These are phyloP conservation scores for Synanthedon vespiformis DNA, from an alignment of 2,888 invertebrate species.

Conservation along the genomic window DNA sequence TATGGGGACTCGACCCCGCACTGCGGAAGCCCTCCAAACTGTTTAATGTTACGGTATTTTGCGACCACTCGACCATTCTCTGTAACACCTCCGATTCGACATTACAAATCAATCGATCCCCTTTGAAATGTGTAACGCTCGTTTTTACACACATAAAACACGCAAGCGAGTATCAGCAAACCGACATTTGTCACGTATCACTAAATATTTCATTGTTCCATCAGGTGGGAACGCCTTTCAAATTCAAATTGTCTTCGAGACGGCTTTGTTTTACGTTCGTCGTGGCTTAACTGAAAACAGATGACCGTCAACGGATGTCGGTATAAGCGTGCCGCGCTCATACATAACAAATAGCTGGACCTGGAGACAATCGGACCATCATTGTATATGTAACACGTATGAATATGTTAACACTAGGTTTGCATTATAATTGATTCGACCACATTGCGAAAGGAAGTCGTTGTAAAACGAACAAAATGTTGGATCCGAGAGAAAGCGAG, in stretches of 20 bases:
- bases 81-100: slow-evolving; percentile 8
- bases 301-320: slow-evolving; percentile 53
- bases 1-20: slow-evolving; percentile 59
- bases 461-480: background rate
- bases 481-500: background rate
- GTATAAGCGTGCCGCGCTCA: slow-evolving; percentile 36
- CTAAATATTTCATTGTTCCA: slow-evolving; percentile 30
- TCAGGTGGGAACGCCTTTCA: slow-evolving; percentile 26
- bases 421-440: slow-evolving; percentile 13
- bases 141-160: background rate
- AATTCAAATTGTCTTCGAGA: slow-evolving; percentile 33
- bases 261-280: slow-evolving; percentile 41
- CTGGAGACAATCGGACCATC: slow-evolving; percentile 38
- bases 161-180: background rate
- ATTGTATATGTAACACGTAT: slow-evolving; percentile 35
- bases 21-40: slow-evolving; percentile 43
- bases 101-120: slow-evolving; percentile 4
- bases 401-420: slow-evolving; percentile 29
- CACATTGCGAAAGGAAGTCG: slow-evolving; percentile 5
- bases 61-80: slow-evolving; percentile 11
- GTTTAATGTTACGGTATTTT: slow-evolving; percentile 27
- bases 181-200: slow-evolving; percentile 13
- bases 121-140: background rate
- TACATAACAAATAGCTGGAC: slow-evolving; percentile 47
- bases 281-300: slow-evolving; percentile 54